Evolutionary conservation across 92 coral and sea anemone genomes (phyloP).

Genomic region (Phenganax subtilis): DNA sequence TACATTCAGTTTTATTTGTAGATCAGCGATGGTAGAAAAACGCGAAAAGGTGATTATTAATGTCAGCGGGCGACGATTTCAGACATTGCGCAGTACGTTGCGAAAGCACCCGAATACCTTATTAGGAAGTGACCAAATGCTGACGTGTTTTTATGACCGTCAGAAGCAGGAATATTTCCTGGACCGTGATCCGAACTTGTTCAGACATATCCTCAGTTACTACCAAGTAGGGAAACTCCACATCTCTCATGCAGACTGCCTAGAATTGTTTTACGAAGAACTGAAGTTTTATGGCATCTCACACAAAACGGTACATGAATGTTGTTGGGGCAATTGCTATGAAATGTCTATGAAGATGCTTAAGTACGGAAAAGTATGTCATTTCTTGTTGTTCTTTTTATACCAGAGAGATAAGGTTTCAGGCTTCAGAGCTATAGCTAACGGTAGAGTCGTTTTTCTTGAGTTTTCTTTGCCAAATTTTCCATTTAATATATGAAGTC

Average conservation of each 20-base stretch:
- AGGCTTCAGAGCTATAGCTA: too few species aligned
- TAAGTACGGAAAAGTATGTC: not conserved
- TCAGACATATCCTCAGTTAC: conserved; percentile 15
- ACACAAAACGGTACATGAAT: conserved; percentile 1
- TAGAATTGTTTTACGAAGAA: conserved; percentile 18
- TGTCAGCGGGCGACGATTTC: conserved; percentile 18
- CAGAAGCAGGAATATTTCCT: conserved; percentile 4
- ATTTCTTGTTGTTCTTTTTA: too few species aligned
- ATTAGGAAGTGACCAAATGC: conserved; percentile 4
- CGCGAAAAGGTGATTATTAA: conserved; percentile 23
- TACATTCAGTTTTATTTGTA: too few species aligned
- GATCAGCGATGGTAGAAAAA: not conserved
- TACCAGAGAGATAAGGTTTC: too few species aligned
- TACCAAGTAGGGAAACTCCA: conserved; percentile 22
- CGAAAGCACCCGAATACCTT: conserved; percentile 22
- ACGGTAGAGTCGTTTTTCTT: too few species aligned
- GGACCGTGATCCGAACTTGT: conserved; percentile 24
- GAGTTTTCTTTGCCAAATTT: too few species aligned
- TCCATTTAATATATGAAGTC: too few species aligned
- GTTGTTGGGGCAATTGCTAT: conserved; percentile 13
- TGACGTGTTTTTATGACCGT: conserved; percentile 11
- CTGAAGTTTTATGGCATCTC: conserved; percentile 23
- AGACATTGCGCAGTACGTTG: conserved; percentile 20
- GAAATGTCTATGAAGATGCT: conserved; percentile 23
- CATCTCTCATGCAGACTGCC: conserved; percentile 15